A percentile compares a stretch with the other conserved stretches of the same genome.
phyloP scores from a whole-genome alignment of 2,888 invertebrate species.

The Sphecodes monilicornis region DNA sequence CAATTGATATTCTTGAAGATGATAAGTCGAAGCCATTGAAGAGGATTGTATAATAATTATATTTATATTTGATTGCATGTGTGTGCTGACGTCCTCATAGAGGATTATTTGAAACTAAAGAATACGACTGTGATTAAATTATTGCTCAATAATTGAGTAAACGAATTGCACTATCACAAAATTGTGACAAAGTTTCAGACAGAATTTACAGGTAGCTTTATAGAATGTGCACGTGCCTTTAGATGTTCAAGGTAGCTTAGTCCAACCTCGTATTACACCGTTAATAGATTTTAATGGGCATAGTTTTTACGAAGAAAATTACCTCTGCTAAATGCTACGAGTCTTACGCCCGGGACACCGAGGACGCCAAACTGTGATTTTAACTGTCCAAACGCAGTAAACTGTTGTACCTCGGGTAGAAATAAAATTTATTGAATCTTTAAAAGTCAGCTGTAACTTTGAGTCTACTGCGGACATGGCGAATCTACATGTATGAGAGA shows the following conservation, averaged over 20 bases:
- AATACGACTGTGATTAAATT: not conserved
- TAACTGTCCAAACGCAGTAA: conserved; percentile 1
- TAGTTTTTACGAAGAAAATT: not conserved
- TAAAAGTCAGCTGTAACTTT: not conserved
- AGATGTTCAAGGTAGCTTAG: not conserved
- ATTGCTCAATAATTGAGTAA: not conserved
- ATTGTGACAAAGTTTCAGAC: not conserved
- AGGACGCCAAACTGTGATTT: conserved; percentile 3
- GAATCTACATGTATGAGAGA: not conserved
- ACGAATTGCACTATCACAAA: not conserved
- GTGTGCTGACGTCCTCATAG: too few species aligned
- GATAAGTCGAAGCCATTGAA: too few species aligned
- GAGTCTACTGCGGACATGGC: not conserved
- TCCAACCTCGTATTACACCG: not conserved
- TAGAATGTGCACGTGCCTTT: not conserved
- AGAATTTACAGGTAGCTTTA: not conserved
- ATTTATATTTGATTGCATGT: too few species aligned
- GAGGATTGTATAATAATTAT: too few species aligned
- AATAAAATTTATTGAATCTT: conserved; percentile 13
- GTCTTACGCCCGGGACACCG: not conserved
- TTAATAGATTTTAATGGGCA: not conserved
- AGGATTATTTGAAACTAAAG: too few species aligned
- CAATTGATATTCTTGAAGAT: too few species aligned
- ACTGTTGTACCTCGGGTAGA: not conserved
- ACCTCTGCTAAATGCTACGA: not conserved